Base-by-base conservation (phyloP, 64 coral and sea anemone genomes). In the Anthopleura sola region DNA sequence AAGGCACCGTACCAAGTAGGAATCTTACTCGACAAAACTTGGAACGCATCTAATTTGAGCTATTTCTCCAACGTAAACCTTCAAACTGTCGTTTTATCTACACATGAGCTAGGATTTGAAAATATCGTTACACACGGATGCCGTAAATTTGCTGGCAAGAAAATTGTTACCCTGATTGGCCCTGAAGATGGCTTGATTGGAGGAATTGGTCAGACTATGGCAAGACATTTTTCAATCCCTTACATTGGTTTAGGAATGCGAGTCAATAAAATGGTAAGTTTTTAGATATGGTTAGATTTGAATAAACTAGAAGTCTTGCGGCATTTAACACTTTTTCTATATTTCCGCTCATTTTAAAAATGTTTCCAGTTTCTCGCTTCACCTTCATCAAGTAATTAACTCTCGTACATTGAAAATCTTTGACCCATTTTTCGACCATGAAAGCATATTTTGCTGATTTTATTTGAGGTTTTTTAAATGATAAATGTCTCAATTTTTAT, bases 231-330 rank as follows among this genome's bases (percentile, higher is more conserved):
- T 23, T 79, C 76, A 8, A 48, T 79, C 14, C 76, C 76, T 0
- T 79, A 79, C 21, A 79, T 79, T 79, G 76, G 76, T 23, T 24
- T 79, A 18, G 76, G 76, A 47, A 44, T 46, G 24, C 44, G 15
- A 24, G 19, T n/a, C 20, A 79, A 33, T 9, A 79, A 20, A 79
- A 23, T 44, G 44, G 36, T 38, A 18, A 79, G 36, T 79, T 71
- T 71, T 29, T 3, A 71, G 40, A 2, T 15, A 15, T 12, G 5
- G 0, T 3, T 23, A 44, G 8, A 62, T n/a, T 62, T 62, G 3
- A n/a, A 62, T 62, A 62, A n/a, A 10, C 24, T n/a, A 62, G n/a
- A 62, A 5, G 23, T n/a, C 58, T 62, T 62, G 17, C 24, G 23
- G 58, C 58, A 62, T 26, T 62, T 62, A 62, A 62, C 10, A 62